These are phyloP conservation scores for Heliocidaris tuberculata DNA, from an alignment of 35 echinoderm and acorn worm species.

Conservation along the genomic window DNA sequence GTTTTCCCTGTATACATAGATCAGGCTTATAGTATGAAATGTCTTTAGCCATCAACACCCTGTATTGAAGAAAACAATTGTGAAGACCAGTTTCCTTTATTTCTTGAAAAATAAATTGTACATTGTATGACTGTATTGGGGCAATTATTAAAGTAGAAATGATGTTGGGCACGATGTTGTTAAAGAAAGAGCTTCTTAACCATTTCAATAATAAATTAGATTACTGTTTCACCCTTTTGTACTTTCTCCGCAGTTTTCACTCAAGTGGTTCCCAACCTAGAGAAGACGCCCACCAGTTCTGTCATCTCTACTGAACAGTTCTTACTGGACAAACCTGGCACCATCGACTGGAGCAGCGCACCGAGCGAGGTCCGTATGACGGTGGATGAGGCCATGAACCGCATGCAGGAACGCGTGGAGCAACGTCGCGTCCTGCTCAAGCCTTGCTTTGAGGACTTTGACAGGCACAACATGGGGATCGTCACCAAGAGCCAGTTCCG, in stretches of 20 bases:
- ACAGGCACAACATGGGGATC: slow-evolving; percentile 91
- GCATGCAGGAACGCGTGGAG: slow-evolving; percentile 71
- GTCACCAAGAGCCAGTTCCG: slow-evolving; percentile 93
- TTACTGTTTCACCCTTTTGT: not conserved
- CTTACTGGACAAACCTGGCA: slow-evolving; percentile 89
- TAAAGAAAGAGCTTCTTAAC: too few relatives aligned
- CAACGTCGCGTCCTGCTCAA: slow-evolving; percentile 87
- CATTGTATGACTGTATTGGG: not conserved
- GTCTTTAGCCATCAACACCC: too few relatives aligned
- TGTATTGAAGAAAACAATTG: too few relatives aligned
- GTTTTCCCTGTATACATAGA: too few relatives aligned
- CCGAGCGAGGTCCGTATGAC: not conserved
- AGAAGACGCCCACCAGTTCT: slow-evolving; percentile 87
- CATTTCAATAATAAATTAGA: not conserved
- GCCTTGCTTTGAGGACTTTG: slow-evolving; percentile 95
- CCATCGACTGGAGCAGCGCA: slow-evolving; percentile 66
- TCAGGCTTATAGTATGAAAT: too few relatives aligned
- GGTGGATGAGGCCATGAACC: slow-evolving; percentile 62
- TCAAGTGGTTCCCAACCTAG: slow-evolving; percentile 85
- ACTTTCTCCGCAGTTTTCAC: slow-evolving; percentile 76
- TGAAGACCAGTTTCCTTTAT: too few relatives aligned
- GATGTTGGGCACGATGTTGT: too few relatives aligned
- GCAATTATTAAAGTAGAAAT: too few relatives aligned
- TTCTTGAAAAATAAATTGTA: not conserved
- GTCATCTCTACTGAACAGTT: slow-evolving; percentile 68